Evolutionary conservation across 2,888 invertebrate genomes (phyloP).

Genomic region (Lobophora halterata): DNA sequence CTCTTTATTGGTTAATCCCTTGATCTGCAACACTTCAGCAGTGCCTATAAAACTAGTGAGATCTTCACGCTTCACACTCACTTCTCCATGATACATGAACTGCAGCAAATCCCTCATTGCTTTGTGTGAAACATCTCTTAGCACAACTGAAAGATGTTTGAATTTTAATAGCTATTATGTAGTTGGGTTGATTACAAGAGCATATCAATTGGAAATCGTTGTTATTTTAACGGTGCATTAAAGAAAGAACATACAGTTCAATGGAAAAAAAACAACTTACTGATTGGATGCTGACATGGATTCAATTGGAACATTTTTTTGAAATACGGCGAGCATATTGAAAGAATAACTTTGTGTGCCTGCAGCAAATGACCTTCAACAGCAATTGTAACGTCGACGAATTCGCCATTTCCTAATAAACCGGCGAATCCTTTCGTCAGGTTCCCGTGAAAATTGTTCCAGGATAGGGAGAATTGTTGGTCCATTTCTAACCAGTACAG

Average conservation of each 20-base stretch:
- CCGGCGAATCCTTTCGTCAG: conserved; percentile 84
- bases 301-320: conserved; percentile 84
- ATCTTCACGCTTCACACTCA: conserved; percentile 87
- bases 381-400: conserved; percentile 83
- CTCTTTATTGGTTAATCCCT: conserved; percentile 84
- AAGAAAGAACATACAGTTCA: conserved; percentile 7
- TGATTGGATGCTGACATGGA: conserved; percentile 85
- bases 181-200: too few relatives aligned
- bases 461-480: conserved; percentile 85
- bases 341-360: conserved; percentile 86
- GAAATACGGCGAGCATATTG: conserved; percentile 87
- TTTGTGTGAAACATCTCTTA: conserved; percentile 85
- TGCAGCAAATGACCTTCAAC: conserved; percentile 84
- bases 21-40: conserved; percentile 87
- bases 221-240: too few relatives aligned
- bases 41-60: conserved; percentile 86
- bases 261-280: conserved; percentile 43
- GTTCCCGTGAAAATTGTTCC: conserved; percentile 88
- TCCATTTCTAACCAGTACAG: conserved; percentile 74
- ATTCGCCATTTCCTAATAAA: conserved; percentile 79
- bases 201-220: too few relatives aligned
- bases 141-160: conserved; percentile 78
- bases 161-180: too few relatives aligned
- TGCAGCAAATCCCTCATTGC: conserved; percentile 87
- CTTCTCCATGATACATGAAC: conserved; percentile 89